Evolutionary conservation across 1,140 invertebrate species (phyloP).

Genomic region (Batillaria attramentaria): DNA sequence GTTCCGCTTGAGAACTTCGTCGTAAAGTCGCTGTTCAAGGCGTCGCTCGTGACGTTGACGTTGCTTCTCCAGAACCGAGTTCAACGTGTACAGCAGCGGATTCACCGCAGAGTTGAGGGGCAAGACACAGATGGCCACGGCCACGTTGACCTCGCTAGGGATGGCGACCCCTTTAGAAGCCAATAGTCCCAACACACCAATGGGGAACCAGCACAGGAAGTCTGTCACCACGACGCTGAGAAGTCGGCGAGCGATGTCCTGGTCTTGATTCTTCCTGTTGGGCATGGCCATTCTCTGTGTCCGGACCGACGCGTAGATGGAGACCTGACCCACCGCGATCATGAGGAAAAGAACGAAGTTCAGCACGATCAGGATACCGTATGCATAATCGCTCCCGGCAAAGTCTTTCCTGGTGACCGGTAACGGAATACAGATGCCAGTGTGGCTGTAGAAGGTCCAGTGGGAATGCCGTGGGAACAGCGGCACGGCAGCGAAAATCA

Average conservation of each 20-base stretch:
- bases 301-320: background rate
- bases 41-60: too few relatives aligned
- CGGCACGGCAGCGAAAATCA: background rate
- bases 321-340: background rate
- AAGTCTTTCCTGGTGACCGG: background rate
- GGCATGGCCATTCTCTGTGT: background rate
- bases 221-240: background rate
- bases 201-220: background rate
- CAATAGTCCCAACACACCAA: too few relatives aligned
- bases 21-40: too few relatives aligned
- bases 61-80: too few relatives aligned
- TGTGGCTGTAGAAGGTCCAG: background rate
- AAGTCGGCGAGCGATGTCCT: background rate
- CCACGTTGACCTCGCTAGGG: background rate
- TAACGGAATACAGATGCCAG: background rate
- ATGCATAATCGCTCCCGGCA: background rate
- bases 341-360: background rate
- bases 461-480: background rate
- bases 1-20: too few relatives aligned
- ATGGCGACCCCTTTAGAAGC: background rate
- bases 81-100: slow-evolving; percentile 36
- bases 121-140: too few relatives aligned
- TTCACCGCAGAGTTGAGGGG: too few relatives aligned
- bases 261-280: background rate
- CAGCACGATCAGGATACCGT: background rate